Base-by-base conservation (phyloP, 2,888 invertebrate species). In the Limnephilus marmoratus region DNA sequence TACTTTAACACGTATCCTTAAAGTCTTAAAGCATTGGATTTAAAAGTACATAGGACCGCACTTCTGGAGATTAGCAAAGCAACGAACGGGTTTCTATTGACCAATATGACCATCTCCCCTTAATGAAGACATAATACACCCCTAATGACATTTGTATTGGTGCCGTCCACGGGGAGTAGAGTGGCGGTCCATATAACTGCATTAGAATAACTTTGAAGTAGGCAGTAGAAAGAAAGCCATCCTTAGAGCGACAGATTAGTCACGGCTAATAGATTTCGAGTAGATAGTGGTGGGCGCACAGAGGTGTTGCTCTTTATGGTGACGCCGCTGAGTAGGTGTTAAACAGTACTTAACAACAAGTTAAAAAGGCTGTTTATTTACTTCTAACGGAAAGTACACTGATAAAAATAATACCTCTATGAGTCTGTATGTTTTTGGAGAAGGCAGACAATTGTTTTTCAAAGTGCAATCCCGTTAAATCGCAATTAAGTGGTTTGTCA, bases 221-320 rank as follows among this genome's bases (percentile, higher is more conserved):
- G 9, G 80, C 80, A 89, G 24, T 81, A 37, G 45, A 31, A 88
- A 41, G 85, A 91, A 88, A 86, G 87, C 49, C 81, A 81, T 90
- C 45, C 34, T 81, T 82, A 29, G 92, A 89, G 68, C 37, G 86
- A 49, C 53, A 83, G 87, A 92, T 93, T 93, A 92, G 93, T 90
- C 80, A 93, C 93, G 93, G 92, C 91, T 91, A 93, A 93, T 93
- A 92, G 92, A 93, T 91, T 93, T 92, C 90, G 91, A 91, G 93
- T 93, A 93, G 90, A 92, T 85, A 86, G 82, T 83, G 88, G 88
- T 85, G 88, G 89, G 82, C 53, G 29, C 41, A 37, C 37, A 24
- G 68, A 80, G 68, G 81, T 37, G 90, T 83, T 24, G 83, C 87
- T 87, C 53, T 86, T 90, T 81, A 86, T 90, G 86, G 7, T 31